Evolutionary conservation across 2,797 vertebrate species (phyloP).

Genomic region (Buceros bicornis): DNA sequence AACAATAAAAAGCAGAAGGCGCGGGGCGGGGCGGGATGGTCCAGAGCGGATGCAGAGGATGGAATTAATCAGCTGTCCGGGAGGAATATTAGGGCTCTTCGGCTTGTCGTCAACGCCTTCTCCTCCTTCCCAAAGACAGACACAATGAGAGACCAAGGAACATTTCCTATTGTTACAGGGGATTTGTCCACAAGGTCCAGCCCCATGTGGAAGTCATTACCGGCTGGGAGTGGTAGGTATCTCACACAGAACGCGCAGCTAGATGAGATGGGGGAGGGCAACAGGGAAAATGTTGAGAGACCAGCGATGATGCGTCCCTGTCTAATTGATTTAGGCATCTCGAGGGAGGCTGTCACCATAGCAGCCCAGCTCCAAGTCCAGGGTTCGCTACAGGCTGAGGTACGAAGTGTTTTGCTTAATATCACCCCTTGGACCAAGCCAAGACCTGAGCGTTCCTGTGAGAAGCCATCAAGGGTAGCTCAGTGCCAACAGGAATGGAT

Average conservation of each 20-base stretch:
- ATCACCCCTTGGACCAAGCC: neutral
- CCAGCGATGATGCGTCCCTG: slow-evolving; percentile 42
- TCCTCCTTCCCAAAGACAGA: slow-evolving; percentile 73
- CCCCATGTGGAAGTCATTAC: slow-evolving; percentile 78
- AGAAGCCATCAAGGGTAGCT: neutral
- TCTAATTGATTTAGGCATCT: slow-evolving; percentile 42
- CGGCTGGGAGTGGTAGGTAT: slow-evolving; percentile 74
- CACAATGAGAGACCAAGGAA: slow-evolving; percentile 71
- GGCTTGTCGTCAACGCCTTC: slow-evolving; percentile 70
- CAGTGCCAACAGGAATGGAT: neutral
- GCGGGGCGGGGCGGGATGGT: slow-evolving; percentile 38
- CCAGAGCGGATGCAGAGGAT: slow-evolving; percentile 67
- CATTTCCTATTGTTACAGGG: slow-evolving; percentile 70
- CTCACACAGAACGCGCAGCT: slow-evolving; percentile 36
- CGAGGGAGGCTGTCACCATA: slow-evolving; percentile 11
- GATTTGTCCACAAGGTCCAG: slow-evolving; percentile 67
- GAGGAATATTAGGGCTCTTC: slow-evolving; percentile 69
- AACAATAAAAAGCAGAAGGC: slow-evolving; percentile 71
- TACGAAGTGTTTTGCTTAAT: neutral
- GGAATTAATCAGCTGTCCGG: slow-evolving; percentile 72
- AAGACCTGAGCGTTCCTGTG: neutral
- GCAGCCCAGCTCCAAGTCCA: neutral
- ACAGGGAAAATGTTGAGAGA: slow-evolving; percentile 23
- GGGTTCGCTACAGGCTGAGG: neutral
- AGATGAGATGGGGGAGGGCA: slow-evolving; percentile 59